These are phyloP conservation scores for Phalacrocorax pelagicus DNA, from an alignment of 2,113 vertebrate genomes.

Conservation along the genomic window DNA sequence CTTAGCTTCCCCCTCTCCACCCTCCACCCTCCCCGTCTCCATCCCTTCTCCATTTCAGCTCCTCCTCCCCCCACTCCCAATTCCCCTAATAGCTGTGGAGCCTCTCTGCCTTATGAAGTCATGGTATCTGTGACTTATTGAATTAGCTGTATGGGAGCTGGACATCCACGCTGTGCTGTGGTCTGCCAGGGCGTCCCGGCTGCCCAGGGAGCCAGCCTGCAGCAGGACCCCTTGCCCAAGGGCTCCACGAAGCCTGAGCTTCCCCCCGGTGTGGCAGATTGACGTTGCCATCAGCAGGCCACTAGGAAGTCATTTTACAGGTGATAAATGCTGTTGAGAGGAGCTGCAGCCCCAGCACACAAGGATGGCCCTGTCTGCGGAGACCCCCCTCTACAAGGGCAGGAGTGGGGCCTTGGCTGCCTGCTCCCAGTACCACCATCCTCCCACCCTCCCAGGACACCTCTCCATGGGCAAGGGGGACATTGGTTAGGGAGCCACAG, in stretches of 20 bases:
- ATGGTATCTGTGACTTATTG: conserved; percentile 65
- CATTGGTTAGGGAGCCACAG: not conserved
- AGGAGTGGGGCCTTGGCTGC: not conserved
- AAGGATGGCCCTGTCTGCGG: not conserved
- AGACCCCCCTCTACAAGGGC: rapidly evolving
- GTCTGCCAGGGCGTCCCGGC: not conserved
- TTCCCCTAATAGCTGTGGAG: conserved; percentile 70
- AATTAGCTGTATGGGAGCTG: conserved; percentile 43
- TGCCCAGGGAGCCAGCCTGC: not conserved
- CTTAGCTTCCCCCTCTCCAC: conserved; percentile 55
- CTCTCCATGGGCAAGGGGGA: rapidly evolving
- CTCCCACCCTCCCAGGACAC: too few relatives aligned
- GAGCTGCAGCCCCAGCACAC: not conserved
- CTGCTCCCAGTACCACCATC: not conserved
- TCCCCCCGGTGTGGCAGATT: rapidly evolving
- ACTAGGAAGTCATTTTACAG: not conserved
- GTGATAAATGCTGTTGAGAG: not conserved
- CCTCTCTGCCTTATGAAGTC: conserved; percentile 62
- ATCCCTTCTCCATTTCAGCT: conserved; percentile 59
- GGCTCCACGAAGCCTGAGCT: not conserved
- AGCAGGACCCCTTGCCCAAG: not conserved
- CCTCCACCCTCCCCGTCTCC: conserved; percentile 60
- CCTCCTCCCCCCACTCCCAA: conserved; percentile 43
- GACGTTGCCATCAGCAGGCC: rapidly evolving
- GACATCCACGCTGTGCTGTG: not conserved